Evolutionary conservation across 2,888 invertebrate species (phyloP).

Genomic region (Pandemis cinnamomeana): DNA sequence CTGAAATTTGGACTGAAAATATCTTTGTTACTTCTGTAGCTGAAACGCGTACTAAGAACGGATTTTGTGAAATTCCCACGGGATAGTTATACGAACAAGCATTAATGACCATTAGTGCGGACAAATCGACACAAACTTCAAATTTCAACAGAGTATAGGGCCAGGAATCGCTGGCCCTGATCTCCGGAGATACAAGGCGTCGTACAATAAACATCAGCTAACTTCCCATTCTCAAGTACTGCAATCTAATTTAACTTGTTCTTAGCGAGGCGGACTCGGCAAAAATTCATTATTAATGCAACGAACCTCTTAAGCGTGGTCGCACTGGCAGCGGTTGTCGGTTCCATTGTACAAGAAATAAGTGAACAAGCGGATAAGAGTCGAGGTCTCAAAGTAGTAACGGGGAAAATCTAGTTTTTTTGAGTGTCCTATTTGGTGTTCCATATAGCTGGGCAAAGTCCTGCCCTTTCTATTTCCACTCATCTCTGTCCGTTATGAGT

Average conservation of each 20-base stretch:
- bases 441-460: no score
- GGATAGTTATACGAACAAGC: no score
- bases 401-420: no score
- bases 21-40: no score
- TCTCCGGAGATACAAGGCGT: constrained; percentile 42
- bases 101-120: no score
- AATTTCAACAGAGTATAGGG: neutral
- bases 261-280: constrained; percentile 49
- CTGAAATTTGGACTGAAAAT: no score
- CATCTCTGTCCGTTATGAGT: no score
- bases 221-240: constrained; percentile 50
- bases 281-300: constrained; percentile 57
- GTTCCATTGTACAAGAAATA: neutral
- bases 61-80: no score
- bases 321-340: constrained; percentile 36
- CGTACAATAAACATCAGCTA: constrained; percentile 48
- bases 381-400: no score
- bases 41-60: no score
- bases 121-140: neutral
- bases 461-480: no score
- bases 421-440: no score
- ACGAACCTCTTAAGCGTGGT: constrained; percentile 43
- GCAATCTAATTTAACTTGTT: constrained; percentile 56
- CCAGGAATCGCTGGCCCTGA: neutral
- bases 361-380: neutral